A percentile compares a stretch with the other conserved stretches of the same genome.
Conservation (phyloP, 2,113 vertebrate genomes). For the Diadophis punctatus region DNA sequence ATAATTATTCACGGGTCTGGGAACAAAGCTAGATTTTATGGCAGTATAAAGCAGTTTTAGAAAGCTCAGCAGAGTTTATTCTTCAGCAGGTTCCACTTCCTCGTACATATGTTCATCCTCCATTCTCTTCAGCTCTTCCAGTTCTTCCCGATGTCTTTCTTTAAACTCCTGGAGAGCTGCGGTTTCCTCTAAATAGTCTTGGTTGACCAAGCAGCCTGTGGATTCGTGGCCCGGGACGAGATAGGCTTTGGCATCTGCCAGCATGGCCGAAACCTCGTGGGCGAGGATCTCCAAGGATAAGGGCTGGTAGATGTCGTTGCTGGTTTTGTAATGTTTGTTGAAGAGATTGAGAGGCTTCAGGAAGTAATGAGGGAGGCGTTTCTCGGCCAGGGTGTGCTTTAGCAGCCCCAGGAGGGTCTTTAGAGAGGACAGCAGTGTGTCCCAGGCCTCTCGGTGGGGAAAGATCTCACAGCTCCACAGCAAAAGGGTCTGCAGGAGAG, state of each 20-base stretch:
- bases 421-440: background rate
- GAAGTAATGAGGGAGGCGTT: conserved; percentile 9
- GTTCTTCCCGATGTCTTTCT: background rate
- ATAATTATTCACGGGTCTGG: background rate
- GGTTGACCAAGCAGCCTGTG: background rate
- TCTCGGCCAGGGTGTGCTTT: background rate
- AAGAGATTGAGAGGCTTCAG: background rate
- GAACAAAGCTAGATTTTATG: background rate
- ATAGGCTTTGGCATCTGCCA: background rate
- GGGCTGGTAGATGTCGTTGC: background rate
- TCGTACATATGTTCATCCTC: conserved; percentile 1
- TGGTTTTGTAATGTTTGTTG: background rate
- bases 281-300: background rate
- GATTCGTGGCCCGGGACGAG: background rate
- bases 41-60: background rate
- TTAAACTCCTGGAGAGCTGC: background rate
- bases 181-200: background rate
- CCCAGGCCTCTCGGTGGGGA: background rate
- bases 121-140: background rate
- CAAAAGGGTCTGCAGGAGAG: background rate
- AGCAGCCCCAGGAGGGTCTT: background rate
- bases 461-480: conserved; percentile 19
- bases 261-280: background rate
- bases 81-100: background rate
- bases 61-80: background rate